Evolutionary conservation across 2,113 vertebrate species (phyloP).

Genomic region (Indicator indicator): DNA sequence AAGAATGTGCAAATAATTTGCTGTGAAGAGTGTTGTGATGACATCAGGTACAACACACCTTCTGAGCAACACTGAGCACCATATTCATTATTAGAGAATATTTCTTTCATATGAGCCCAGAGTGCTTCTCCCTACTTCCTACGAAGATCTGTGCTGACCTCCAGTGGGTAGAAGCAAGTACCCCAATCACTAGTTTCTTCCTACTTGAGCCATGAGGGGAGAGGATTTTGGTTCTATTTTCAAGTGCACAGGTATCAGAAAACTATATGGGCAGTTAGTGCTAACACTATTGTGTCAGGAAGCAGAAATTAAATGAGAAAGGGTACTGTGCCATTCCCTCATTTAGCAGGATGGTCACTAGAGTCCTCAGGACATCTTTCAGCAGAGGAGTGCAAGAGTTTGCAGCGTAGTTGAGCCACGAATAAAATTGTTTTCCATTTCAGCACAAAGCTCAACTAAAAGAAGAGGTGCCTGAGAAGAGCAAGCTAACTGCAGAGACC

Average conservation of each 20-base stretch:
- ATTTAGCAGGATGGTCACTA: background rate
- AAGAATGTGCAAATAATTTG: background rate
- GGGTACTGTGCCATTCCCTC: background rate
- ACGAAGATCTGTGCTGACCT: slow-evolving; percentile 53
- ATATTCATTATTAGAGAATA: background rate
- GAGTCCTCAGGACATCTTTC: background rate
- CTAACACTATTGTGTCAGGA: background rate
- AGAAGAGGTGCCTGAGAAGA: background rate
- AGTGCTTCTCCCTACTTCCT: background rate
- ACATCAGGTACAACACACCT: background rate
- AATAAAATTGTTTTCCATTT: background rate
- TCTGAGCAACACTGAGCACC: background rate
- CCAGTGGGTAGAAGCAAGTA: slow-evolving; percentile 39
- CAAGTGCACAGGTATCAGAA: background rate
- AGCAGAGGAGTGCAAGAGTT: background rate
- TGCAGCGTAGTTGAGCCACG: background rate
- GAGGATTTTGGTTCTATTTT: background rate
- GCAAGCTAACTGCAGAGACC: background rate
- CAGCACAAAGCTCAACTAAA: background rate
- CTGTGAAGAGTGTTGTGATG: background rate
- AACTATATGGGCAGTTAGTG: background rate
- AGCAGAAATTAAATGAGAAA: background rate
- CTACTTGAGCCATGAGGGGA: background rate
- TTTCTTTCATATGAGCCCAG: background rate
- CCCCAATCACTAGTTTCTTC: background rate